A percentile compares a stretch with the other conserved stretches of the same genome.
Evolutionary conservation across 2,113 vertebrate genomes (phyloP).

Genomic region (Scytalopus superciliaris): DNA sequence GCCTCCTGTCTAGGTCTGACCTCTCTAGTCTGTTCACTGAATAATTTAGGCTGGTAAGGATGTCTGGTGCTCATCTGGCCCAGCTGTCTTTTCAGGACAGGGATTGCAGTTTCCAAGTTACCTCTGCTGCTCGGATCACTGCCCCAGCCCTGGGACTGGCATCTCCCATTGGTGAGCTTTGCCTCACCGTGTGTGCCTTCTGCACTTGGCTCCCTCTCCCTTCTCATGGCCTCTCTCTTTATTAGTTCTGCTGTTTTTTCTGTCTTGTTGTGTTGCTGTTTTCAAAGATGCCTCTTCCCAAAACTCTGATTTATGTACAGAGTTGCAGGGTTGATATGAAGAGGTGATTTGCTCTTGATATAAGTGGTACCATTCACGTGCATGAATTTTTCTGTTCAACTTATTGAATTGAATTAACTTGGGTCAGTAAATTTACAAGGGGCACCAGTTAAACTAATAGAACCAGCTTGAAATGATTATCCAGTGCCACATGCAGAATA

Average conservation of each 20-base stretch:
- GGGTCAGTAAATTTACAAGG: not conserved
- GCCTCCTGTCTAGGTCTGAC: not conserved
- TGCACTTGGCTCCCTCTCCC: not conserved
- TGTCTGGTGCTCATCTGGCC: not conserved
- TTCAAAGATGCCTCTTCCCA: not conserved
- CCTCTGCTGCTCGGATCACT: fast-evolving
- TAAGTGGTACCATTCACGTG: not conserved
- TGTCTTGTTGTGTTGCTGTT: not conserved
- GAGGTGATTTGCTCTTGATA: not conserved
- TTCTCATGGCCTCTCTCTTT: not conserved
- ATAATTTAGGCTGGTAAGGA: not conserved
- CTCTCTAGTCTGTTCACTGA: not conserved
- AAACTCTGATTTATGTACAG: not conserved
- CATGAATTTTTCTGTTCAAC: not conserved
- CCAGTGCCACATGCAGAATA: not conserved
- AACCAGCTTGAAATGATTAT: not conserved
- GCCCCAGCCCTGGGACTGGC: not conserved
- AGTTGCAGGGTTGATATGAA: not conserved
- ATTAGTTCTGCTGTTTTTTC: not conserved
- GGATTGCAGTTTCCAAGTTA: not conserved
- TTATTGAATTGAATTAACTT: not conserved
- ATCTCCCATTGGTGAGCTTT: not conserved
- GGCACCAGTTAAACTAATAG: not conserved
- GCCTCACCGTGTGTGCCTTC: fast-evolving
- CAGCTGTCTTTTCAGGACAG: not conserved